Conservation (phyloP, 1,140 invertebrate genomes). For the Akabosia matsudoensis region DNA sequence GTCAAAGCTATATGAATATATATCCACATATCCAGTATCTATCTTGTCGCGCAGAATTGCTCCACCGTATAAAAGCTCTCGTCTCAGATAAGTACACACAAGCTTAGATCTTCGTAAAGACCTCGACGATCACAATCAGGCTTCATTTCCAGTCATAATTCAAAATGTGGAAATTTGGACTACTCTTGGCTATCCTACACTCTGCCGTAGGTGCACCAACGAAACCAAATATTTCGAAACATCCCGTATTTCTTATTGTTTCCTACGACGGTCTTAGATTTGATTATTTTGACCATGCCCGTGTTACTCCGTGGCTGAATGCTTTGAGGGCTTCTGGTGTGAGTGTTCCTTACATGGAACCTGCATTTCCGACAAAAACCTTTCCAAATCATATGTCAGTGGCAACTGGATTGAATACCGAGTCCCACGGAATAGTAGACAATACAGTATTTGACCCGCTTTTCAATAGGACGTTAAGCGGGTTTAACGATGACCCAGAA, state of each 20-base stretch:
- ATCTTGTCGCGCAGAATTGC: too few species aligned
- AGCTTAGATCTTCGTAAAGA: too few species aligned
- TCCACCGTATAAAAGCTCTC: too few species aligned
- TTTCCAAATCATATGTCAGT: slow-evolving; percentile 76
- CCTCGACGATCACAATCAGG: too few species aligned
- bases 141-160: too few species aligned
- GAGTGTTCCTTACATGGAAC: slow-evolving; percentile 62
- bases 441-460: slow-evolving; percentile 63
- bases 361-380: slow-evolving; percentile 70
- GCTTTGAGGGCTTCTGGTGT: slow-evolving; percentile 58
- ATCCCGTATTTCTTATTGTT: slow-evolving; percentile 61
- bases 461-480: slow-evolving; percentile 52
- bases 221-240: slow-evolving; percentile 44
- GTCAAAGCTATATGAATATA: too few species aligned
- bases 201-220: too few species aligned
- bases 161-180: too few species aligned
- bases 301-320: slow-evolving; percentile 55
- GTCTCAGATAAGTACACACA: too few species aligned
- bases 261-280: slow-evolving; percentile 69
- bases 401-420: slow-evolving; percentile 69
- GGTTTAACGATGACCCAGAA: slow-evolving; percentile 51
- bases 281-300: slow-evolving; percentile 61
- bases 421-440: slow-evolving; percentile 68
- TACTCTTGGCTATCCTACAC: too few species aligned
- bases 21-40: too few species aligned